Percentiles rank a stretch among this genome's conserved stretches.
phyloP scores from a whole-genome alignment of 2,113 vertebrate species.

The Rhizomys pruinosus region DNA sequence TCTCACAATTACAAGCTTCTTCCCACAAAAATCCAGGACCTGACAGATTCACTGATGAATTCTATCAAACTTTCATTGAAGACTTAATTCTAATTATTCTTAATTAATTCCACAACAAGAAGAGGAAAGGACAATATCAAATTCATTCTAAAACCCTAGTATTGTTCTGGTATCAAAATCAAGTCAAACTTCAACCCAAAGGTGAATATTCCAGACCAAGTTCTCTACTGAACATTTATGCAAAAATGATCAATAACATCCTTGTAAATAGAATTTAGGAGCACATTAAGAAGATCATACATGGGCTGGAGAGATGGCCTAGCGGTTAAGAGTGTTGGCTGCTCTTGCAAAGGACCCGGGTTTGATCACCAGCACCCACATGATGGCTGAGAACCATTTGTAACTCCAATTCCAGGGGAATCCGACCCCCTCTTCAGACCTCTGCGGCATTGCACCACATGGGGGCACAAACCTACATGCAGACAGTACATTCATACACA shows the following conservation, averaged over 20 bases:
- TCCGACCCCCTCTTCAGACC: too few species aligned
- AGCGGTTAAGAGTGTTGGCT: too few species aligned
- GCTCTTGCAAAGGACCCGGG: too few species aligned
- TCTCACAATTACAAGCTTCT: neutral
- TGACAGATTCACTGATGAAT: neutral
- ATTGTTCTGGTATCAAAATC: too few species aligned
- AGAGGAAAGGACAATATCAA: neutral
- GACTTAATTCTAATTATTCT: neutral
- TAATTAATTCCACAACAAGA: neutral
- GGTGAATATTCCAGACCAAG: neutral
- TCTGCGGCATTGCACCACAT: too few species aligned
- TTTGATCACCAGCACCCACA: too few species aligned
- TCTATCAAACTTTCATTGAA: neutral
- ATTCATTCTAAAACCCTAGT: neutral
- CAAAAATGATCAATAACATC: neutral
- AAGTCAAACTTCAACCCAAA: neutral
- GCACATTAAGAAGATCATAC: neutral
- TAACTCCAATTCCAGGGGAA: too few species aligned
- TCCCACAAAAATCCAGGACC: neutral
- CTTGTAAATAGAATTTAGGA: neutral
- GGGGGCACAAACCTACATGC: too few species aligned
- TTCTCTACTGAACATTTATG: neutral
- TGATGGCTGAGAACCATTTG: too few species aligned
- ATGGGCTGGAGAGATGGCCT: too few species aligned
- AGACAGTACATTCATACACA: too few species aligned